A percentile compares a stretch with the other conserved stretches of the same genome.
Evolutionary conservation across 2,113 vertebrate genomes (phyloP).

Genomic region (Chascanopsetta lugubris): DNA sequence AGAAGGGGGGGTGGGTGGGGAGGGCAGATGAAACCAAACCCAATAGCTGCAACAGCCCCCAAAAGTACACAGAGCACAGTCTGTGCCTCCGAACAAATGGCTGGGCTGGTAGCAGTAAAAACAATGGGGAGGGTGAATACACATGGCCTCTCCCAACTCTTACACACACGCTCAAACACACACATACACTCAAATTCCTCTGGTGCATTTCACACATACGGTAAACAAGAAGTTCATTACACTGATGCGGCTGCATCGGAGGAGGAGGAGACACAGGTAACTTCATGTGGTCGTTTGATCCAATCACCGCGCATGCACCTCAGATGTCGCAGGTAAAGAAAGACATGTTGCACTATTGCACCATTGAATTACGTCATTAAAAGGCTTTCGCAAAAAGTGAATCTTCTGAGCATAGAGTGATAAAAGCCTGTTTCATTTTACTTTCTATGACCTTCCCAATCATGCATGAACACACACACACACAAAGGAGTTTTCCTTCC

Average conservation of each 20-base stretch:
- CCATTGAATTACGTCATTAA: background rate
- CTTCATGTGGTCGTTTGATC: slow-evolving; percentile 59
- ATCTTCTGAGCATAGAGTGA: slow-evolving; percentile 20
- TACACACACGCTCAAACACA: slow-evolving; percentile 32
- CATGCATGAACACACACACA: slow-evolving; percentile 15
- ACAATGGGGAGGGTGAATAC: slow-evolving; percentile 72
- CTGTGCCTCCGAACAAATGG: slow-evolving; percentile 70
- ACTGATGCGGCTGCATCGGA: slow-evolving; percentile 42
- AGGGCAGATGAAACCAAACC: slow-evolving; percentile 52
- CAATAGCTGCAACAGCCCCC: slow-evolving; percentile 48
- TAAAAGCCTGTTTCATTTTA: slow-evolving; percentile 17
- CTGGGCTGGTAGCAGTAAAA: slow-evolving; percentile 70
- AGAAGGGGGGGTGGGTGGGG: too few species aligned
- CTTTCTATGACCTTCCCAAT: slow-evolving; percentile 18
- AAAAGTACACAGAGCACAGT: slow-evolving; percentile 55
- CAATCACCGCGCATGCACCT: slow-evolving; percentile 57
- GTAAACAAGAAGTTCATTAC: slow-evolving; percentile 71
- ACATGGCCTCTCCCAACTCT: slow-evolving; percentile 65
- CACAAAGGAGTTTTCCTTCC: slow-evolving; percentile 47
- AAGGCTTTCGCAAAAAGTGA: slow-evolving; percentile 8
- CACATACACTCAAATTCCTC: slow-evolving; percentile 58
- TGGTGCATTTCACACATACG: slow-evolving; percentile 70
- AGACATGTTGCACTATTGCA: slow-evolving; percentile 44
- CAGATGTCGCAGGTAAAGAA: slow-evolving; percentile 27
- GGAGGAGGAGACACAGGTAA: slow-evolving; percentile 56